Conservation (phyloP, 2,797 vertebrate species). For the Anableps anableps region DNA sequence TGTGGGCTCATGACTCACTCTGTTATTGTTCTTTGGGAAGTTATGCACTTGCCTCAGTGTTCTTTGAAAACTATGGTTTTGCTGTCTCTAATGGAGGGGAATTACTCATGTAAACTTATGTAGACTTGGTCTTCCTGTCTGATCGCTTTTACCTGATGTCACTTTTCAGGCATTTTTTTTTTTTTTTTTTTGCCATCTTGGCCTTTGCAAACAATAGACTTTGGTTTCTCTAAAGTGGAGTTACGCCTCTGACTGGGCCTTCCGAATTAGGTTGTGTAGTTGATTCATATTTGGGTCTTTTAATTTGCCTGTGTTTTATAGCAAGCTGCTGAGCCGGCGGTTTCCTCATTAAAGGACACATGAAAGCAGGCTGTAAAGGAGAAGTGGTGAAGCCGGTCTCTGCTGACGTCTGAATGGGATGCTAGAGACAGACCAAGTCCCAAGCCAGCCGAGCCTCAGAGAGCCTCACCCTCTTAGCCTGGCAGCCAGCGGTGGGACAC, state of each 20-base stretch:
- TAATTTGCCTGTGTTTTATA: conserved; percentile 81
- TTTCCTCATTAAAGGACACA: conserved; percentile 86
- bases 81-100: conserved; percentile 20
- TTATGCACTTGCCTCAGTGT: conserved; percentile 53
- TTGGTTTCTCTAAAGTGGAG: conserved; percentile 45
- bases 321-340: conserved; percentile 80
- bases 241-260: conserved; percentile 52
- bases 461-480: conserved; percentile 68
- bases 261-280: conserved; percentile 56
- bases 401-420: conserved; percentile 81
- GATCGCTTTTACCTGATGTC: background rate
- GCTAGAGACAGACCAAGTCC: conserved; percentile 48
- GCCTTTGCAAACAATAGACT: conserved; percentile 53
- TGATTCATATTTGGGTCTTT: conserved; percentile 86
- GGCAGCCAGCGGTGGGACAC: conserved; percentile 69
- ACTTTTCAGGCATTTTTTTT: conserved; percentile 19
- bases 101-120: conserved; percentile 1
- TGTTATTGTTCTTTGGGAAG: conserved; percentile 67
- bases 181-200: conserved; percentile 5
- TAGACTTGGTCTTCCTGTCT: background rate
- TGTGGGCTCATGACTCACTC: conserved; percentile 69
- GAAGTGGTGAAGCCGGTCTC: conserved; percentile 74
- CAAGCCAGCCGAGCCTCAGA: conserved; percentile 64
- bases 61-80: conserved; percentile 49
- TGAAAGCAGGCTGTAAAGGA: conserved; percentile 84